A percentile compares a stretch with the other conserved stretches of the same genome.
phyloP scores from a whole-genome alignment of 2,888 invertebrate genomes.

The Tachystola acroxantha region DNA sequence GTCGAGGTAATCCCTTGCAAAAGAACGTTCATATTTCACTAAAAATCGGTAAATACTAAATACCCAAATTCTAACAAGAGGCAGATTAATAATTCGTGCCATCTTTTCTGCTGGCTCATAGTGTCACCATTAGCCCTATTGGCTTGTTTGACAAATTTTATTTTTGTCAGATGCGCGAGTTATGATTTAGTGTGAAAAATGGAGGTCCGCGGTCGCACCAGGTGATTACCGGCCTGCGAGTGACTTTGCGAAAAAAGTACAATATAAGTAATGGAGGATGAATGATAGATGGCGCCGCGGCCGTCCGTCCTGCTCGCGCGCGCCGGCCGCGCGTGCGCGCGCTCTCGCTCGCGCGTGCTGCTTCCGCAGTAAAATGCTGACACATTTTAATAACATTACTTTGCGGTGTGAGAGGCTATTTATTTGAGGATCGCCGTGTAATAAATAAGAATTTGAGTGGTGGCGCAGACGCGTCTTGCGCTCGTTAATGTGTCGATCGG shows the following conservation, averaged over 20 bases:
- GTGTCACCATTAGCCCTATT: conserved; percentile 68
- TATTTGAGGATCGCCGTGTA: conserved; percentile 65
- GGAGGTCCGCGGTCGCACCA: conserved; percentile 70
- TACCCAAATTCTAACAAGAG: conserved; percentile 25
- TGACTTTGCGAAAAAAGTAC: conserved; percentile 77
- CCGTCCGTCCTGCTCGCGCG: conserved; percentile 35
- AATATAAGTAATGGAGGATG: conserved; percentile 79
- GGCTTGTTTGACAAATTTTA: conserved; percentile 76
- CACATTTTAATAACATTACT: conserved; percentile 78
- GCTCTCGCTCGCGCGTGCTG: conserved; percentile 19
- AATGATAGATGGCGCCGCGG: conserved; percentile 71
- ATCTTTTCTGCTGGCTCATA: conserved; percentile 58
- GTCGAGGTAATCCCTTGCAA: conserved; percentile 6
- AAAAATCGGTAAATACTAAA: conserved; percentile 2
- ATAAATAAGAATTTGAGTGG: conserved; percentile 72
- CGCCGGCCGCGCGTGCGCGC: conserved; percentile 37
- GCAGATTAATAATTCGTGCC: conserved; percentile 39
- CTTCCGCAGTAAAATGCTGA: conserved; percentile 66
- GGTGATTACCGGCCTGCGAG: conserved; percentile 77
- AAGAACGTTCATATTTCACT: conserved; percentile 4
- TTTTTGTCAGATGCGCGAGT: conserved; percentile 74
- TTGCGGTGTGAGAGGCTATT: conserved; percentile 70
- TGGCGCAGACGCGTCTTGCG: conserved; percentile 56
- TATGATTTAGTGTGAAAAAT: conserved; percentile 77
- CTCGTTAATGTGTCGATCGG: conserved; percentile 62